Base-by-base conservation (phyloP, 2,888 invertebrate genomes). In the Melieria omissa region DNA sequence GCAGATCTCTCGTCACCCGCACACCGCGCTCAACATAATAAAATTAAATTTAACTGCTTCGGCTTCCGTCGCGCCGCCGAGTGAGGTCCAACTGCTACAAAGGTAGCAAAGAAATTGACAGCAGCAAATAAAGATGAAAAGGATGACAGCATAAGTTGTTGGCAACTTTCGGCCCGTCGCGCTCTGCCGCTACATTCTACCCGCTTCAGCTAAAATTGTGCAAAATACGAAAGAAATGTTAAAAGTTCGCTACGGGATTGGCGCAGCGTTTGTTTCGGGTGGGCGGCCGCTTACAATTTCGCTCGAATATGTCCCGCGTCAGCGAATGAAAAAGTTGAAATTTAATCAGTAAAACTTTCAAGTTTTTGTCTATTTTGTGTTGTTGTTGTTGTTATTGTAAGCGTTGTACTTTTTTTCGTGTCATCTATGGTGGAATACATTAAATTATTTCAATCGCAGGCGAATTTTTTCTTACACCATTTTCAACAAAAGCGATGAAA, bases 261-360 rank as follows among this genome's bases (percentile, higher is more conserved):
- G 66, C 57, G 57, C 46, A 8, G 1, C n/a, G 42, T 12, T 49
- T 49, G n/a, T 49, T 29, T 58, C 47, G 58, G 41, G 14, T 49
- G 66, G 49, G 67, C 14, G 67, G 52, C 47, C 67, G 60, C 60
- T 67, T 69, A 69, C 62, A 69, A 70, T 70, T 57, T 70, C 57
- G 52, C 65, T 65, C 65, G 49, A 65, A 54, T 64, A 47, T 65
- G 70, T 70, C 70, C 58, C 16, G 54, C 46, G 52, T 12, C 71
- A 71, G 54, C n/a, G 66, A 67, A 62, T 61, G 62, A 55, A 71
- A 67, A 71, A 67, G 72, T 72, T 72, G 58, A 64, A 64, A 72
- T 72, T 68, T 68, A 72, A 72, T 72, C 72, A 72, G 60, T 52
- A 42, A 67, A 71, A 67, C 61, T 71, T 71, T 49, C n/a, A 54